phyloP scores from a whole-genome alignment of 2,113 vertebrate genomes.

The Rhea americana region DNA sequence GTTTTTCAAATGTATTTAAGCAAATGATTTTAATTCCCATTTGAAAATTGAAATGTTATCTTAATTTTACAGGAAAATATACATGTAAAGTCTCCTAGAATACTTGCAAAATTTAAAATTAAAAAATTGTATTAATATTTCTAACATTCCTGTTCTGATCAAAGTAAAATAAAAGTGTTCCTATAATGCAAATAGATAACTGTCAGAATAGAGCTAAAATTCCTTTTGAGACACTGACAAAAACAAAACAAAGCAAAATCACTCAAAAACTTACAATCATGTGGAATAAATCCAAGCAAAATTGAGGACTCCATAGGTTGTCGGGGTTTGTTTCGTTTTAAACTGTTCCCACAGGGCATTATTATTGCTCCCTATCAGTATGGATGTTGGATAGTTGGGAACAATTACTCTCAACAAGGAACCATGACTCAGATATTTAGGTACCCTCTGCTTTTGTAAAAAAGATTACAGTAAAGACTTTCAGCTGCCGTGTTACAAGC shows the following conservation, averaged over 20 bases:
- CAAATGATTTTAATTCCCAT: neutral
- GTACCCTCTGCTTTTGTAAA: neutral
- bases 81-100: neutral
- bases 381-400: fast-evolving
- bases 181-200: neutral
- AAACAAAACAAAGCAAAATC: neutral
- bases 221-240: neutral
- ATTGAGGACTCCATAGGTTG: neutral
- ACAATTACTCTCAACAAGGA: neutral
- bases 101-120: neutral
- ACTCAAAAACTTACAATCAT: neutral
- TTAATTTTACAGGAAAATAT: neutral
- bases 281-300: neutral
- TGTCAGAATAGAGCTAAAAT: neutral
- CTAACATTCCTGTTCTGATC: neutral
- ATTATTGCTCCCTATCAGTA: neutral
- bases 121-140: neutral
- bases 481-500: neutral
- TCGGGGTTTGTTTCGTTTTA: neutral
- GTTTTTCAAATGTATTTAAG: neutral
- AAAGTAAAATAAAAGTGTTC: neutral
- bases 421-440: neutral
- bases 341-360: slow-evolving; percentile 42
- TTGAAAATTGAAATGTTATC: neutral
- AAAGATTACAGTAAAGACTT: neutral